Evolutionary conservation across 2,888 invertebrate species (phyloP).

Genomic region (Fragum fragum): DNA sequence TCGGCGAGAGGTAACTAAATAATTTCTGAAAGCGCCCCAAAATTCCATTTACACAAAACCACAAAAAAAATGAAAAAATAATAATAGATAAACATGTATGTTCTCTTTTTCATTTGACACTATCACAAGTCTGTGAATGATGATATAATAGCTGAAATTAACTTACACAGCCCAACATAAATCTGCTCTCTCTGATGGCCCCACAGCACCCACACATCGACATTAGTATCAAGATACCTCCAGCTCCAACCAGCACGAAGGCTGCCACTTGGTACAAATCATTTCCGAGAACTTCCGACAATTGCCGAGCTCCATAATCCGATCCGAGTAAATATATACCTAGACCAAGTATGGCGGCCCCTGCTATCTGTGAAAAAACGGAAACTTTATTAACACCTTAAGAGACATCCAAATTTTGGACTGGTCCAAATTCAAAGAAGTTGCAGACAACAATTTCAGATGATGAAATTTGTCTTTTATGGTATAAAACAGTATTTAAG

Average conservation of each 20-base stretch:
- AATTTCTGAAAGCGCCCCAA: too few relatives aligned
- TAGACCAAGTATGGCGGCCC: conserved; percentile 66
- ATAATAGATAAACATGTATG: too few relatives aligned
- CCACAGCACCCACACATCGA: conserved; percentile 74
- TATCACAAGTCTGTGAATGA: too few relatives aligned
- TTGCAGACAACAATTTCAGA: too few relatives aligned
- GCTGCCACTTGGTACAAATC: conserved; percentile 71
- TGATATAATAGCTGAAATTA: not conserved
- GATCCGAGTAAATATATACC: conserved; percentile 72
- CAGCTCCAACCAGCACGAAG: conserved; percentile 69
- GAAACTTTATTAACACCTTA: not conserved
- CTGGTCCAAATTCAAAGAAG: too few relatives aligned
- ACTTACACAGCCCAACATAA: conserved; percentile 69
- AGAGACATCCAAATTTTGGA: too few relatives aligned
- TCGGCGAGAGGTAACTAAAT: too few relatives aligned
- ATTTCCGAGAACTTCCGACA: conserved; percentile 70
- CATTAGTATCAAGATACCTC: conserved; percentile 64
- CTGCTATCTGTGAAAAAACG: conserved; percentile 59
- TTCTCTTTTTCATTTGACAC: too few relatives aligned
- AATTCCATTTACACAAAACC: too few relatives aligned
- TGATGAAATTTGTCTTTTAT: too few relatives aligned
- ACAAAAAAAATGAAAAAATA: too few relatives aligned
- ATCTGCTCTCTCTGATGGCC: conserved; percentile 67
- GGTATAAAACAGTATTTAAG: too few relatives aligned
- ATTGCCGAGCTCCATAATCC: conserved; percentile 71